These are phyloP conservation scores for Coryphaenoides rupestris DNA, from an alignment of 2,113 vertebrate genomes.

Conservation along the genomic window DNA sequence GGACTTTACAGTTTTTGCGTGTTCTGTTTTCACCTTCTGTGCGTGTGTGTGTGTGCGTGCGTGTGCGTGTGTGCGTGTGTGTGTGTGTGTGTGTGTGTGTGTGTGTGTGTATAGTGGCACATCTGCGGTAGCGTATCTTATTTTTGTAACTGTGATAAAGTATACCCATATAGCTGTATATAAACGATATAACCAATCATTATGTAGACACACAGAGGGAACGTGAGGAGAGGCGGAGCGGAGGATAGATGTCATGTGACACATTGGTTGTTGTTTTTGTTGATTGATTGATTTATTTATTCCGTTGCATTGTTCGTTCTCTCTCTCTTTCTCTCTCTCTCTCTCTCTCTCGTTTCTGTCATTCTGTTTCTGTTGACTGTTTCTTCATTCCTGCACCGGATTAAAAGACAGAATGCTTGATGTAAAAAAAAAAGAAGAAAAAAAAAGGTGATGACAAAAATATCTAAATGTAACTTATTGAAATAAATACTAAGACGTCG, in stretches of 20 bases:
- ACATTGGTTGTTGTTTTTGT: conserved; percentile 64
- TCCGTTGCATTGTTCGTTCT: conserved; percentile 30
- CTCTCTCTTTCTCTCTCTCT: too few species aligned
- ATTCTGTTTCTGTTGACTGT: conserved; percentile 1
- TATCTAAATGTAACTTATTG: conserved; percentile 72
- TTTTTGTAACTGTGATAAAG: conserved; percentile 81
- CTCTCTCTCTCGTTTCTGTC: conserved; percentile 15
- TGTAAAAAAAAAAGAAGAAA: too few species aligned
- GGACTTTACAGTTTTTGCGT: conserved; percentile 83
- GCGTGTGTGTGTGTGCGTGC: too few species aligned
- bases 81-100: too few species aligned
- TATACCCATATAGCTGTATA: conserved; percentile 79
- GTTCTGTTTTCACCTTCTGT: conserved; percentile 74
- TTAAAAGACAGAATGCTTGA: conserved; percentile 71
- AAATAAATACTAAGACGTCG: conserved; percentile 69
- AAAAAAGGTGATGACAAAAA: conserved; percentile 44
- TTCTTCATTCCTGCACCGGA: conserved; percentile 73
- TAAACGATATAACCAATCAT: conserved; percentile 77
- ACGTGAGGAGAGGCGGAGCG: conserved; percentile 69
- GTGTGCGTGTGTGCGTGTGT: too few species aligned
- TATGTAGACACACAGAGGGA: conserved; percentile 72
- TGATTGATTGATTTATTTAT: too few species aligned
- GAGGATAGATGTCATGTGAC: conserved; percentile 63
- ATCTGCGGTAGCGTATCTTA: conserved; percentile 78
- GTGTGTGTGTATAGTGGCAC: conserved; percentile 78